Evolutionary conservation across 2,797 vertebrate genomes (phyloP).

Genomic region (Urophycis tenuis): DNA sequence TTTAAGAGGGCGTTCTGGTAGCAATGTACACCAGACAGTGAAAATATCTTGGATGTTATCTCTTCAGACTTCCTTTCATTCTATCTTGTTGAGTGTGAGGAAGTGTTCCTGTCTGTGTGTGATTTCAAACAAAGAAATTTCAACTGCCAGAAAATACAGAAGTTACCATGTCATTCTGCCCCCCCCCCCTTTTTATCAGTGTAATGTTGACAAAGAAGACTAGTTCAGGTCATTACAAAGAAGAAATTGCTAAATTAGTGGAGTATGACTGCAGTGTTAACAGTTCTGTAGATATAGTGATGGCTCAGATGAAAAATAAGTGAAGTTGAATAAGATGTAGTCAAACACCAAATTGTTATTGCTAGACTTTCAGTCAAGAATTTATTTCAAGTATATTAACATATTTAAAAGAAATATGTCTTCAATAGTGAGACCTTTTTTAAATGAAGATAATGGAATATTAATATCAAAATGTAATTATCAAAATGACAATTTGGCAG

Average conservation of each 20-base stretch:
- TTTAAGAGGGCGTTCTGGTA: not conserved
- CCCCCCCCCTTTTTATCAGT: constrained; percentile 53
- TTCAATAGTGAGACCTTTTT: no score
- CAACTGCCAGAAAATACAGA: not conserved
- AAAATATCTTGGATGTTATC: not conserved
- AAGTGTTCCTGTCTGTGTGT: not conserved
- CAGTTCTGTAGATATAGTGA: constrained; percentile 9
- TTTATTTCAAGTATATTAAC: not conserved
- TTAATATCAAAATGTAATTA: not conserved
- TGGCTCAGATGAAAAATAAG: not conserved
- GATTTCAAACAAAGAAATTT: constrained; percentile 52
- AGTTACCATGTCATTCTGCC: constrained; percentile 58
- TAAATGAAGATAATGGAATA: not conserved
- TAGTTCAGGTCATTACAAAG: constrained; percentile 49
- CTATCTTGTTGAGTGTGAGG: not conserved
- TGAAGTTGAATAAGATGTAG: not conserved
- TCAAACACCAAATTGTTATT: not conserved
- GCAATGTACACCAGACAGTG: not conserved
- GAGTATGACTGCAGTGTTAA: constrained; percentile 41
- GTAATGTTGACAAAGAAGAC: constrained; percentile 47
- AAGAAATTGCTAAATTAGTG: constrained; percentile 41
- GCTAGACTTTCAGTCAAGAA: not conserved
- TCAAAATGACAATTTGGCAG: not conserved
- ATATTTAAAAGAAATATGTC: not conserved
- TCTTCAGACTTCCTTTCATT: not conserved